phyloP scores from a whole-genome alignment of 2,113 vertebrate species.

The Oxygymnocypris stewartii region DNA sequence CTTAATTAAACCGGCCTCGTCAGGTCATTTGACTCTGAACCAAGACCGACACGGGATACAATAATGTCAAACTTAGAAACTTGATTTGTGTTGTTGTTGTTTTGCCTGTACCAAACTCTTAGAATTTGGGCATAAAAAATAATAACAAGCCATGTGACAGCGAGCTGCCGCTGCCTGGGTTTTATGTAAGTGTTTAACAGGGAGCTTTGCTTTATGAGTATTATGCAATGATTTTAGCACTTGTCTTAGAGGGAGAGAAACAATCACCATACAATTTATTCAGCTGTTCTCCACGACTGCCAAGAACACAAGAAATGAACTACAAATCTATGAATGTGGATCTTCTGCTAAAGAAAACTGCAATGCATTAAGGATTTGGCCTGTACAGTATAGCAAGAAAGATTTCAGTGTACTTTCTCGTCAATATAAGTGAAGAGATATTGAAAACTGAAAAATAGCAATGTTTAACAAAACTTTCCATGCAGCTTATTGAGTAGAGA shows the following conservation, averaged over 20 bases:
- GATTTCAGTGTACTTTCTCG: neutral
- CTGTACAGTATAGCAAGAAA: neutral
- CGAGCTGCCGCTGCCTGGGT: neutral
- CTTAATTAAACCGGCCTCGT: constrained; percentile 62
- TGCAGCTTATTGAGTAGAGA: neutral
- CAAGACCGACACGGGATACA: neutral
- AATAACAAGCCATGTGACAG: constrained; percentile 13
- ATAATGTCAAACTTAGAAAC: constrained; percentile 9
- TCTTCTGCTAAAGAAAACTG: neutral
- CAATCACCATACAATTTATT: neutral
- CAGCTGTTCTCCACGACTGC: neutral
- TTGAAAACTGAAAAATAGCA: neutral
- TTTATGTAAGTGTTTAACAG: constrained; percentile 27
- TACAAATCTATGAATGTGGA: neutral
- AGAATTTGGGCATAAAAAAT: constrained; percentile 14
- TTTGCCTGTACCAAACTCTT: neutral
- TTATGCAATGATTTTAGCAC: constrained; percentile 18
- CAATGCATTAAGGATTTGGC: neutral
- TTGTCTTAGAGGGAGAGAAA: neutral
- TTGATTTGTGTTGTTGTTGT: neutral
- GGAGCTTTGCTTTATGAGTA: constrained; percentile 7
- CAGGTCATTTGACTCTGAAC: constrained; percentile 32
- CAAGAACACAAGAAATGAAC: constrained; percentile 4
- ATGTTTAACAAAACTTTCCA: neutral
- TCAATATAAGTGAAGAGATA: neutral